Evolutionary conservation across 2,113 vertebrate genomes (phyloP).

Genomic region (Microcebus lehilahytsara): DNA sequence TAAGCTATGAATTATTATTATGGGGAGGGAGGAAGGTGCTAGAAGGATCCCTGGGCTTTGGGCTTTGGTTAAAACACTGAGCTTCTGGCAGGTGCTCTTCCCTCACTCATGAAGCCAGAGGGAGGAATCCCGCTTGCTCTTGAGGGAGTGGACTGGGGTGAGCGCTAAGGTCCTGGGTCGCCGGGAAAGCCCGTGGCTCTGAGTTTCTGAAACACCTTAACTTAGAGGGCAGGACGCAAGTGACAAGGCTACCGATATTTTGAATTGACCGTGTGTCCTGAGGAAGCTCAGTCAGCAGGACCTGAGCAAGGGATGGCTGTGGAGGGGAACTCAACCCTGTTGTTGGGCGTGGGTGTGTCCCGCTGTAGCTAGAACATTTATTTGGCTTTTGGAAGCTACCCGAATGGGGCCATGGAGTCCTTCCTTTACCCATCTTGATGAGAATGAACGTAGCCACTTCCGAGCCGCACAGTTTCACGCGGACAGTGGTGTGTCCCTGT

Average conservation of each 20-base stretch:
- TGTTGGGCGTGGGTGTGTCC: neutral
- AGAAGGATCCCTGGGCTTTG: neutral
- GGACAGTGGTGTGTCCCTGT: too few relatives aligned
- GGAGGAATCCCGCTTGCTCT: neutral
- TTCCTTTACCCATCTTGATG: neutral
- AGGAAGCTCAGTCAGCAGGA: neutral
- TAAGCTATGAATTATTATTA: too few relatives aligned
- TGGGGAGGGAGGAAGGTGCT: neutral
- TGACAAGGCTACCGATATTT: neutral
- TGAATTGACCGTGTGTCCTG: neutral
- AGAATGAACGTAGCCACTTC: neutral
- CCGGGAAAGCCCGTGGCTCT: neutral
- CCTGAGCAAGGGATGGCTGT: neutral
- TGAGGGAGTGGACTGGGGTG: accelerated
- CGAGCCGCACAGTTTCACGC: accelerated
- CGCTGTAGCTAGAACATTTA: neutral
- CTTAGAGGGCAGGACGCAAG: neutral
- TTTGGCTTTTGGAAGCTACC: neutral
- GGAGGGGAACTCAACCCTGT: neutral
- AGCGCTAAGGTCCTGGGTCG: neutral
- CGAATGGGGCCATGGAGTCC: neutral
- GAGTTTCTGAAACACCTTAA: neutral
- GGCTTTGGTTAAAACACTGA: neutral
- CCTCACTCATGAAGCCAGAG: neutral
- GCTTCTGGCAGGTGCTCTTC: neutral